These are phyloP conservation scores for Ericerus pela DNA, from an alignment of 1,140 invertebrate genomes.

Conservation along the genomic window DNA sequence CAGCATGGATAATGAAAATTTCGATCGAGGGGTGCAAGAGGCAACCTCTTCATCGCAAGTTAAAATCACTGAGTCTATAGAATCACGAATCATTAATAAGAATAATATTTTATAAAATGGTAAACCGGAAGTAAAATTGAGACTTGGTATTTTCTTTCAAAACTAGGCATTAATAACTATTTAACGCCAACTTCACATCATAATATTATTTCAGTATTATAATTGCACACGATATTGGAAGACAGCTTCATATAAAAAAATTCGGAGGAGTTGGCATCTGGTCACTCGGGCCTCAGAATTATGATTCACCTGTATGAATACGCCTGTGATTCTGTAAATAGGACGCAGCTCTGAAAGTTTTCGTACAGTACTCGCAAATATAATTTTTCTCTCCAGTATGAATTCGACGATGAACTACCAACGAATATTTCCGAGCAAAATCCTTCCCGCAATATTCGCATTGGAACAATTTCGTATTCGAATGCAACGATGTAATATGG, in stretches of 20 bases:
- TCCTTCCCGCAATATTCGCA: constrained; percentile 84
- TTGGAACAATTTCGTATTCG: constrained; percentile 62
- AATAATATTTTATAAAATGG: too few species aligned
- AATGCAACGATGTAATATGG: constrained; percentile 74
- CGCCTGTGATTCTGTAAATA: constrained; percentile 73
- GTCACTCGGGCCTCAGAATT: too few species aligned
- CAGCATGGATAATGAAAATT: too few species aligned
- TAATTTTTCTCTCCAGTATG: constrained; percentile 84
- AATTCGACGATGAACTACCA: constrained; percentile 77
- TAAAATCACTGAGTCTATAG: too few species aligned
- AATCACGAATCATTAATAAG: too few species aligned
- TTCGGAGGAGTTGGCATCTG: neutral
- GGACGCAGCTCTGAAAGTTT: constrained; percentile 68
- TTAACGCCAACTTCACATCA: too few species aligned
- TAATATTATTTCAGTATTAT: too few species aligned
- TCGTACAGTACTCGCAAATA: constrained; percentile 68
- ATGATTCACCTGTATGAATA: constrained; percentile 85
- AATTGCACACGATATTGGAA: too few species aligned
- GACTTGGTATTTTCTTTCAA: neutral
- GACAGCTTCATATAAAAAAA: neutral
- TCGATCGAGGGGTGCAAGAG: too few species aligned
- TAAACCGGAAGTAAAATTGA: neutral
- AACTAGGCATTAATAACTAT: too few species aligned
- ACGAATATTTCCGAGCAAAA: constrained; percentile 81
- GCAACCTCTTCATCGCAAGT: too few species aligned